Evolutionary conservation across 1,140 invertebrate genomes (phyloP).

Genomic region (Cheumatopsyche charites): DNA sequence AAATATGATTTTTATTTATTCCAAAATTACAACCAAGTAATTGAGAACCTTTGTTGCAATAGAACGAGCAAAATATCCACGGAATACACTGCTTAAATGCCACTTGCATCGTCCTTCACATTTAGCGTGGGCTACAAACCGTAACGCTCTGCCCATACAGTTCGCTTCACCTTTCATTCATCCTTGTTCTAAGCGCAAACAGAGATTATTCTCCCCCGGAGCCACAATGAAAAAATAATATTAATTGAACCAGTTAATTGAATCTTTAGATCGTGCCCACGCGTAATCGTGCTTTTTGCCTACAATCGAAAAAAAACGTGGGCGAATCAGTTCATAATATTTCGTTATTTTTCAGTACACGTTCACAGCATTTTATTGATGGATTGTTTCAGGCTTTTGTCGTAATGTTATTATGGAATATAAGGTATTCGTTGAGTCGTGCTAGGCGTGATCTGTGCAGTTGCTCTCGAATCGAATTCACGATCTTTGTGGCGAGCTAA

Average conservation of each 20-base stretch:
- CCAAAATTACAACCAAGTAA: too few relatives aligned
- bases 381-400: too few relatives aligned
- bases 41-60: neutral
- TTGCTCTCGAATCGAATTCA: neutral
- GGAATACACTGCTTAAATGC: constrained; percentile 28
- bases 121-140: constrained; percentile 22
- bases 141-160: constrained; percentile 11
- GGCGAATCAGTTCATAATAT: neutral
- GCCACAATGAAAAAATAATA: neutral
- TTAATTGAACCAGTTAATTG: constrained; percentile 12
- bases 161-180: constrained; percentile 38
- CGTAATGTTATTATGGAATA: too few relatives aligned
- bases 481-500: neutral
- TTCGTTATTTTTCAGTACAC: neutral
- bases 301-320: neutral
- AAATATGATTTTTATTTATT: too few relatives aligned
- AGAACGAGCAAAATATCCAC: neutral
- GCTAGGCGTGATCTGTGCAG: neutral
- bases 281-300: neutral
- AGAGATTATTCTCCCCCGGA: too few relatives aligned
- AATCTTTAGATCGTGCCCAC: constrained; percentile 12
- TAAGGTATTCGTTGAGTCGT: neutral
- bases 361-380: too few relatives aligned
- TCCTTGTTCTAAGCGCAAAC: constrained; percentile 20
- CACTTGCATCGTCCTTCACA: constrained; percentile 35